phyloP scores from a whole-genome alignment of 2,888 invertebrate species.

The Caradrina kadenii region DNA sequence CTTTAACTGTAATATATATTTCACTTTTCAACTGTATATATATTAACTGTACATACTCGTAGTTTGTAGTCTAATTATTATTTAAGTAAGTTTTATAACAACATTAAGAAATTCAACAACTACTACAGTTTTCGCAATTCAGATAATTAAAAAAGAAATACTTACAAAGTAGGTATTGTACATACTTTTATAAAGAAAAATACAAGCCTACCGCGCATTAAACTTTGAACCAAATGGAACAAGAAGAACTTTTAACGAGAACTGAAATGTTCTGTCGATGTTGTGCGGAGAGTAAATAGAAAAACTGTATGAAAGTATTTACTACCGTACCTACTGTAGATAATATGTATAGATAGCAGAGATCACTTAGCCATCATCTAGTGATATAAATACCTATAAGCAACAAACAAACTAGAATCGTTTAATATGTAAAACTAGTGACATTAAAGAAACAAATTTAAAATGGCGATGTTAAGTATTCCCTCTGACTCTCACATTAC shows the following conservation, averaged over 20 bases:
- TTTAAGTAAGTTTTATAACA: too few species aligned
- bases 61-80: too few species aligned
- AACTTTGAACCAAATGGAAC: constrained; percentile 29
- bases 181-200: constrained; percentile 6
- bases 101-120: neutral
- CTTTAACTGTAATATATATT: too few species aligned
- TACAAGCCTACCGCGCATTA: constrained; percentile 1
- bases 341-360: neutral
- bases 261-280: neutral
- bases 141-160: neutral
- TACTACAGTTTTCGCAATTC: neutral
- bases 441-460: too few species aligned
- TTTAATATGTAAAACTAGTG: too few species aligned
- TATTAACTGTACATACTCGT: too few species aligned
- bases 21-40: too few species aligned
- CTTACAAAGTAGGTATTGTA: neutral
- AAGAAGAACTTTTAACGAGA: constrained; percentile 40
- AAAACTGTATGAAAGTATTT: neutral
- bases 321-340: neutral
- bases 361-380: too few species aligned
- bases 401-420: too few species aligned
- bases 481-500: too few species aligned
- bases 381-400: too few species aligned
- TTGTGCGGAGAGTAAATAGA: neutral
- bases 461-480: too few species aligned